Base-by-base conservation (phyloP, 2,113 vertebrate genomes). In the Lophius piscatorius region DNA sequence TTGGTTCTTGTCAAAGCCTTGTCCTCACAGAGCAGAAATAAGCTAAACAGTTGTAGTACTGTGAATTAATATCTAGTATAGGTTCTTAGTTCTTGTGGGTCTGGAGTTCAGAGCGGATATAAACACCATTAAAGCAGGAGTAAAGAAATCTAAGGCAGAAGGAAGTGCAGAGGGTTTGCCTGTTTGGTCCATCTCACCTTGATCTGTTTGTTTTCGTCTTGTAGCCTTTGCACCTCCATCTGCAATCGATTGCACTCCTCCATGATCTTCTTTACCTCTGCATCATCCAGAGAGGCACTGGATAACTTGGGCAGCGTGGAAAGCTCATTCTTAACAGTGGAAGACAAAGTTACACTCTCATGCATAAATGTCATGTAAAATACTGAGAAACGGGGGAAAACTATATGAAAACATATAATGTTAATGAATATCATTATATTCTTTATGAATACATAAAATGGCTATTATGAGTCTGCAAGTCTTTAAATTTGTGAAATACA, bases 161-260 rank as follows among this genome's bases (percentile, higher is more conserved):
- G 26, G 31, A 54, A 41, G 28, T 1, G 1, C 34, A 38, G 16
- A 51, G 21, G 26, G 5, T 21, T 5, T 2, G 34, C 7, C 24
- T 59, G 44, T 66, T 35, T 11, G 9, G 35, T 4, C 7, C 2
- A 0, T 34, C 83, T 92, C 89, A 98, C 95, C 95, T 93, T 92
- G 85, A 95, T 92, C 60, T 94, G 94, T 89, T 90, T 94, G 91
- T 95, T 96, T 88, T 97, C 96, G 77, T 97, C 95, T 69, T 93
- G 92, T 83, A 97, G 93, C 89, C 95, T 91, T 89, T 96, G 95
- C 64, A 98, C 91, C 79, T 98, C 95, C 31, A 87, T 78, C 82
- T 96, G 95, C 88, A 98, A 93, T 81, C 93, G 90, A 92, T 92
- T 94, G 87, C 93, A 95, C 56, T 98, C 96, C 63, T 98, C 96